Evolutionary conservation across 2,113 vertebrate genomes (phyloP).

Genomic region (Origma solitaria): DNA sequence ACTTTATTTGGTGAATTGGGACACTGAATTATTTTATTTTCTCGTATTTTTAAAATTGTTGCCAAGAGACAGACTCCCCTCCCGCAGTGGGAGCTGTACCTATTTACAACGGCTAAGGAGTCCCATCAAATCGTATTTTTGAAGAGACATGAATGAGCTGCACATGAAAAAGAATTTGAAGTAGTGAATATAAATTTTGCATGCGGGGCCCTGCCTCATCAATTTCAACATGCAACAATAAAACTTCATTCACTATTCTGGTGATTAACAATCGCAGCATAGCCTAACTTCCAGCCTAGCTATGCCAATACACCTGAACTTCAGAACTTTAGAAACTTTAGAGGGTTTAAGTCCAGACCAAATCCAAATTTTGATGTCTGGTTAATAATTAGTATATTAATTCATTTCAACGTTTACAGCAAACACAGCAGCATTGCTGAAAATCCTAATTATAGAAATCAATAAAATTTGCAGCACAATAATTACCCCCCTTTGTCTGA

Average conservation of each 20-base stretch:
- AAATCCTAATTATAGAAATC: conserved; percentile 54
- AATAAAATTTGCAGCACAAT: conserved; percentile 51
- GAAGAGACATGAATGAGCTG: conserved; percentile 9
- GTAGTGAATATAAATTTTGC: not conserved
- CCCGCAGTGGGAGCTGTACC: not conserved
- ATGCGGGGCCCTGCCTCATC: not conserved
- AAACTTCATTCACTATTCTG: not conserved
- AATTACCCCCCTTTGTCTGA: conserved; percentile 46
- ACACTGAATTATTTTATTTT: not conserved
- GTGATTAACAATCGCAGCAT: not conserved
- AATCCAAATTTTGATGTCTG: not conserved
- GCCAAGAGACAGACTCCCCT: not conserved
- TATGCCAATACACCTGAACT: not conserved
- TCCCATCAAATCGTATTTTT: not conserved
- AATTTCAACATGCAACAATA: not conserved
- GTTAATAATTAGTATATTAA: conserved; percentile 19
- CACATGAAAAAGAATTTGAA: not conserved
- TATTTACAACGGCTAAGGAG: not conserved
- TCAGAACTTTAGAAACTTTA: not conserved
- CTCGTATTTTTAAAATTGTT: not conserved
- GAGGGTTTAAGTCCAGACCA: not conserved
- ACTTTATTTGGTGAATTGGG: not conserved
- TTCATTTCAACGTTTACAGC: not conserved
- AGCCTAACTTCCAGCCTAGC: not conserved
- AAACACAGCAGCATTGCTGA: not conserved